Evolutionary conservation across 2,888 invertebrate genomes (phyloP).

Genomic region (Stenotaenia linearis): DNA sequence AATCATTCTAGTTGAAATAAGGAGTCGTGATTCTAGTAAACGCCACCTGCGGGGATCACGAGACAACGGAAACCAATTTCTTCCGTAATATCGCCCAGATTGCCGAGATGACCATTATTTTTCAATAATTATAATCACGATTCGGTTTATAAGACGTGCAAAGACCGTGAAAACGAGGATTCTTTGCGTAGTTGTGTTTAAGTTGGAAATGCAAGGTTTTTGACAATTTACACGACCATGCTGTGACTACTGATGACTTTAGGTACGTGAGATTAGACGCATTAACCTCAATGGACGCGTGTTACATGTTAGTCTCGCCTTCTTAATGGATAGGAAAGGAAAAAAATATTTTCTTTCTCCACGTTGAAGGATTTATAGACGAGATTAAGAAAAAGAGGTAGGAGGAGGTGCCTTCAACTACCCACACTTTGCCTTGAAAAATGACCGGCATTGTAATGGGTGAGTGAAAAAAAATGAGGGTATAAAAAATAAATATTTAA

Average conservation of each 20-base stretch:
- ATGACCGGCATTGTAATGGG: slow-evolving; percentile 1
- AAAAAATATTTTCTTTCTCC: background rate
- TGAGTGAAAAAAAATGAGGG: background rate
- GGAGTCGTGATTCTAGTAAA: background rate
- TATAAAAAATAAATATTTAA: background rate
- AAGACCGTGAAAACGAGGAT: too few relatives aligned
- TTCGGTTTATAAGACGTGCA: too few relatives aligned
- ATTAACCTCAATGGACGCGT: background rate
- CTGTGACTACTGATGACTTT: background rate
- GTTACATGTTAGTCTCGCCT: slow-evolving; percentile 4
- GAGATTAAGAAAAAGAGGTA: slow-evolving; percentile 5
- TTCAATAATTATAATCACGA: too few relatives aligned
- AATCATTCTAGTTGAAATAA: background rate
- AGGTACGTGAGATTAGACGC: background rate
- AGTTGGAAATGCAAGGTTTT: background rate
- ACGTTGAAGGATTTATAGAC: background rate
- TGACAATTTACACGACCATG: background rate
- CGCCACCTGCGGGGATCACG: background rate
- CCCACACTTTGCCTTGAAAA: slow-evolving; percentile 5
- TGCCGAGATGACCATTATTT: too few relatives aligned
- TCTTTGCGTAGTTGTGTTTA: background rate
- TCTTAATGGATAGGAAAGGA: background rate
- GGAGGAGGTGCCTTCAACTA: slow-evolving; percentile 9
- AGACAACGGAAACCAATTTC: too few relatives aligned
- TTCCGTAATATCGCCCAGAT: too few relatives aligned